Percentiles rank a stretch among this genome's conserved stretches.
These are phyloP conservation scores for Oasisia sp. DNA, from an alignment of 2,888 invertebrate species.

Conservation along the genomic window DNA sequence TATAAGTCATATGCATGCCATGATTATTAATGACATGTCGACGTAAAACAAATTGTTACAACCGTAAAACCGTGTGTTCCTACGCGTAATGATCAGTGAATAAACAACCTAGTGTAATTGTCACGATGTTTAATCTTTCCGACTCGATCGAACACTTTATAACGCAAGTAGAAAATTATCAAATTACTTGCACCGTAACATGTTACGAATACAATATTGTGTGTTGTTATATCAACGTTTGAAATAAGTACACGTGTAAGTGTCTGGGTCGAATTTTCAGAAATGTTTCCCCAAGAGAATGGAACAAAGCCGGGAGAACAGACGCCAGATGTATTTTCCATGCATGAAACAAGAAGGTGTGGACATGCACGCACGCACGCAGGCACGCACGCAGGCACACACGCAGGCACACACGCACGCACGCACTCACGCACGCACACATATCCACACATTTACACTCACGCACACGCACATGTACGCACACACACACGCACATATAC, in stretches of 20 bases:
- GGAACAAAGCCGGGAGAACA: not conserved
- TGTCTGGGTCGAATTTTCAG: not conserved
- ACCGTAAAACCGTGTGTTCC: too few species aligned
- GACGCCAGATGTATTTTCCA: not conserved
- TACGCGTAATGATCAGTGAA: not conserved
- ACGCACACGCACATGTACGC: too few species aligned
- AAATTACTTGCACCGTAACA: not conserved
- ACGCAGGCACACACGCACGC: too few species aligned
- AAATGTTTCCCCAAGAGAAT: conserved; percentile 12
- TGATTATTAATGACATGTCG: not conserved
- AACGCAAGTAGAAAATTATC: not conserved
- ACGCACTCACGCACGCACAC: too few species aligned
- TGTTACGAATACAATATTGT: not conserved
- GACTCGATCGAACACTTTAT: not conserved
- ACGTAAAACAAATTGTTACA: not conserved
- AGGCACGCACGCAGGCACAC: too few species aligned
- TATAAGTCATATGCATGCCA: not conserved
- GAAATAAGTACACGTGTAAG: not conserved
- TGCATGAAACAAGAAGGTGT: not conserved
- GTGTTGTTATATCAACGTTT: not conserved
- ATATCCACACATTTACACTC: too few species aligned
- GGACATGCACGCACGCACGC: not conserved
- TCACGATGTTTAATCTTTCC: not conserved
- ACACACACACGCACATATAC: too few species aligned
- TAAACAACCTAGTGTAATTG: not conserved